Evolutionary conservation across 2,888 invertebrate species (phyloP), one percentile per base, ranked within the genome.

Genomic region (Homarus gammarus): DNA sequence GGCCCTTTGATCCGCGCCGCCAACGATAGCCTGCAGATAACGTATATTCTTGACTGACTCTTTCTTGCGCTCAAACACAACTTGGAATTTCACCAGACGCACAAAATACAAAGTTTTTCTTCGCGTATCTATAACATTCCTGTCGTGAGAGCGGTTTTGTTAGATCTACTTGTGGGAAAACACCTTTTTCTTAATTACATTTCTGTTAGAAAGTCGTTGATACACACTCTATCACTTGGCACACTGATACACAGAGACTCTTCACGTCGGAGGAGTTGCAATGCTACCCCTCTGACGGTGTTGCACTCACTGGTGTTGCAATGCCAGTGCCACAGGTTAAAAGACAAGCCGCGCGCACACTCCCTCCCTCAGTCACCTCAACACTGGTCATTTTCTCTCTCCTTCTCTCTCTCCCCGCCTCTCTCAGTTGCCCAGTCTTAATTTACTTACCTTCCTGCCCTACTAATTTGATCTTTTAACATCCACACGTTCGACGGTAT

Each of bases 301-400:
- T 72, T 87, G 81, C 81, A 87, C 87, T 81, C 81, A 87, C 87
- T 87, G 73, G 33, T 31, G 73, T 73, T 61, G 73, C 49, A 61
- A 51, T 56, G 87, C 79, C 70, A 87, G 81, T 82, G 87, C 87
- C 87, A 87, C 87, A 87, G 87, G 87, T 87, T 82, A 87, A 72
- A 51, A 81, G 73, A 38, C 10, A 73, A 81, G 56, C n/a, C 87
- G 49, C 36, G 87, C 87, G 87, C 87, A 87, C 87, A 82, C 87
- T 87, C 87, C 61, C 87, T 81, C 61, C 56, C 56, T 31, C 56
- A 33, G 73, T 73, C 61, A 40, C 51, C 82, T 87, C 87, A 72
- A 87, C 81, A 87, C 87, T 87, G 86, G 33, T 18, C 73, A 56
- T 61, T 75, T 22, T 81, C 72, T 40, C 73, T 56, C 44, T 49